Evolutionary conservation across 2,888 invertebrate genomes (phyloP).

Genomic region (Phengaris arion): DNA sequence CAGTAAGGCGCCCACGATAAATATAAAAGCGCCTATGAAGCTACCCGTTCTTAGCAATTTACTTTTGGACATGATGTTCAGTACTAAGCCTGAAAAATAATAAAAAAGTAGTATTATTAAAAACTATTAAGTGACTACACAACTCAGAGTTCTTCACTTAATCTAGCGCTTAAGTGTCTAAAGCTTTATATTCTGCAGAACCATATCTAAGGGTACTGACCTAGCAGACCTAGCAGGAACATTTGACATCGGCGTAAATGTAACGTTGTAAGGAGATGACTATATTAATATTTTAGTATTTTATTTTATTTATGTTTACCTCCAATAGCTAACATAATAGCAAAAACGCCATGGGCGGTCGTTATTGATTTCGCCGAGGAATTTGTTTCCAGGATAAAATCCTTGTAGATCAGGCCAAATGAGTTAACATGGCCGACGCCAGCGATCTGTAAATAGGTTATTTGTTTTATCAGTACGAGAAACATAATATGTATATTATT

Average conservation of each 20-base stretch:
- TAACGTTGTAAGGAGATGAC: too few relatives aligned
- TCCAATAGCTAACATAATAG: conserved; percentile 70
- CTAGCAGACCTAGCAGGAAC: too few relatives aligned
- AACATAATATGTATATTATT: background rate
- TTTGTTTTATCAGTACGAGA: conserved; percentile 4
- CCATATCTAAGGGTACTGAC: too few relatives aligned
- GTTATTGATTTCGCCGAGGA: conserved; percentile 68
- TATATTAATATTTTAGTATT: background rate
- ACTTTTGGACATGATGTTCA: conserved; percentile 76
- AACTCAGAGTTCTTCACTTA: background rate
- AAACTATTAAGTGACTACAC: background rate
- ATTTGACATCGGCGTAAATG: too few relatives aligned
- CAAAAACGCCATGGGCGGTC: conserved; percentile 67
- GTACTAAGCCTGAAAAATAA: conserved; percentile 76
- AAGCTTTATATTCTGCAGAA: too few relatives aligned
- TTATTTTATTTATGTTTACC: conserved; percentile 46
- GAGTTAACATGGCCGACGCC: conserved; percentile 81
- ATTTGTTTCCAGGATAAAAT: conserved; percentile 63
- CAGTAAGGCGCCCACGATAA: conserved; percentile 73
- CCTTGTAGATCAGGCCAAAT: conserved; percentile 78
- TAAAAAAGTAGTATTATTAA: background rate
- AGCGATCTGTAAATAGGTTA: conserved; percentile 69
- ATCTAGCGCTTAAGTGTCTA: too few relatives aligned
- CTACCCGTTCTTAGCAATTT: conserved; percentile 78
- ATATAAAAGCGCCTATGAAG: conserved; percentile 74